Base-by-base conservation (phyloP, 2,888 invertebrate species). In the Priapulus caudatus region DNA sequence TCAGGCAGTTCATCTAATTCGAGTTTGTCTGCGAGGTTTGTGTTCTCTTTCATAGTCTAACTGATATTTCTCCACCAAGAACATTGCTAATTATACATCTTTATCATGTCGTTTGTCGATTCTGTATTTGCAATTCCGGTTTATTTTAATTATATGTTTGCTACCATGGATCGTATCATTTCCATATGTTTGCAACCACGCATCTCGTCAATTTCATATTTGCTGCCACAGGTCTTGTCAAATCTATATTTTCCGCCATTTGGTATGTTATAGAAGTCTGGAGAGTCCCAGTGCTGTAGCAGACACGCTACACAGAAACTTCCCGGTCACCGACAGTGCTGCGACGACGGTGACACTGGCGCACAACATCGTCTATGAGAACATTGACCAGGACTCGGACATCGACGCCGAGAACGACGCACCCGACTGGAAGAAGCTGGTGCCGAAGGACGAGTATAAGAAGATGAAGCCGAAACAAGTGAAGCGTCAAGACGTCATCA, bases 401-500 rank as follows among this genome's bases (percentile, higher is more conserved):
- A 60, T 69, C 45, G 69, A 70, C 21, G 66, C 78, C 24, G 81
- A 81, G 59, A 75, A 79, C 10, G 84, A 85, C 68, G 79, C 82
- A 20, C 83, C 84, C 18, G 81, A 85, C 65, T 83, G 89, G 81
- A 84, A 84, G 64, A 80, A 81, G 57, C 76, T 81, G 56, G 81
- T 89, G 47, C 76, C 83, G 20, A 81, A 82, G 60, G 86, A 89
- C 53, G 78, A 82, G 50, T 75, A 87, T 51, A 75, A 79, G 52
- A 78, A 80, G 57, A 75, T 90, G 60, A 81, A 83, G 62, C 81
- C 84, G 58, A 80, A 82, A 62, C 89, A 89, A 69, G 86, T 84
- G 73, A 89, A 89, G 72, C 76, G 89, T 63, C 89, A 90, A 72
- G 90, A 91, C 75, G 86, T 90, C 65, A 84, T 91, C 58, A 89